Percentiles rank a stretch among this genome's conserved stretches.
Conservation (phyloP, 1,140 invertebrate species). For the Zaprionus taronus region DNA sequence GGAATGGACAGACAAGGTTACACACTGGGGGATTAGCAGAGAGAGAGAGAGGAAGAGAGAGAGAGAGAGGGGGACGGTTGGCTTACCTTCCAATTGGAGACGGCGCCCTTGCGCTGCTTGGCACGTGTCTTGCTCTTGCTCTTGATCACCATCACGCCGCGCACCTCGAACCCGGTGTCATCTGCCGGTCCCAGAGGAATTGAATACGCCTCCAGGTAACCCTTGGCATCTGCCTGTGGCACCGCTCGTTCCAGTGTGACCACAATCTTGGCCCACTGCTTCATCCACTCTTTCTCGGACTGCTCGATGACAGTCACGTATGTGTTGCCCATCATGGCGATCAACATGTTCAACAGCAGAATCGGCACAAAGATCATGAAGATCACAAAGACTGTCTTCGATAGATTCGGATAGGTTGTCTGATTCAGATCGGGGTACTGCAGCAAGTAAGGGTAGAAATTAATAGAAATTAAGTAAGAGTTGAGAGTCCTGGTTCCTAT, state of each 20-base stretch:
- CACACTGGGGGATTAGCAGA: too few species aligned
- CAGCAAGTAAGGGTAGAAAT: constrained; percentile 57
- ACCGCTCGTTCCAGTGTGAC: constrained; percentile 97
- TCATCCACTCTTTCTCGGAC: constrained; percentile 99
- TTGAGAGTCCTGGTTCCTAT: too few species aligned
- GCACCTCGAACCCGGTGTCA: constrained; percentile 91
- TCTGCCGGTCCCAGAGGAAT: constrained; percentile 95
- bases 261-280: constrained; percentile 99
- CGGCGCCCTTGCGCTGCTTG: constrained; percentile 97
- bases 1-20: constrained; percentile 14
- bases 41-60: too few species aligned
- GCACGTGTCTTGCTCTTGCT: constrained; percentile 98
- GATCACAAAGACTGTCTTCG: constrained; percentile 97
- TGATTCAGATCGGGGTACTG: constrained; percentile 96
- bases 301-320: constrained; percentile 99
- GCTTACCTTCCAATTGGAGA: constrained; percentile 97
- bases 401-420: constrained; percentile 95
- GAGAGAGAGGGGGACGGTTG: too few species aligned
- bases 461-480: background rate
- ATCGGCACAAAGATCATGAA: constrained; percentile 99
- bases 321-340: constrained; percentile 99
- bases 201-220: constrained; percentile 97
- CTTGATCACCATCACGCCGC: constrained; percentile 99
- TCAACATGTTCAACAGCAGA: constrained; percentile 98
- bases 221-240: constrained; percentile 93